Evolutionary conservation across 1,140 invertebrate species (phyloP).

Genomic region (Lamellibrachia luymesi): DNA sequence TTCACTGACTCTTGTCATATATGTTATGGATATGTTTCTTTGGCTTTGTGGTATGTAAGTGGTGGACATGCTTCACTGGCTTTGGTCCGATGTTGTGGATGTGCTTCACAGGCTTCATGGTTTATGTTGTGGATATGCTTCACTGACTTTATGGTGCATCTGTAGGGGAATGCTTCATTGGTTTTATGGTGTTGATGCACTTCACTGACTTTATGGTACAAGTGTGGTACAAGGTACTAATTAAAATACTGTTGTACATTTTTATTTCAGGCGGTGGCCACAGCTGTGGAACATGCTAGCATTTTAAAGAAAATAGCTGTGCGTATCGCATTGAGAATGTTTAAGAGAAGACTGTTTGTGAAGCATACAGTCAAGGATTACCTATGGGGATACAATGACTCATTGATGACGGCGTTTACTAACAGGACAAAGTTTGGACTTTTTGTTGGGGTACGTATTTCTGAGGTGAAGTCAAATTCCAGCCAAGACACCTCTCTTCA

Average conservation of each 20-base stretch:
- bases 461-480: neutral
- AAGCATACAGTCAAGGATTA: conserved; percentile 34
- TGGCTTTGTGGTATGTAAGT: too few species aligned
- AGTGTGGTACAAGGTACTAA: too few species aligned
- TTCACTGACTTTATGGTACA: too few species aligned
- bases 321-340: conserved; percentile 21
- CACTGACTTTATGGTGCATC: too few species aligned
- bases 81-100: too few species aligned
- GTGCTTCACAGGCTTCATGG: too few species aligned
- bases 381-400: conserved; percentile 45
- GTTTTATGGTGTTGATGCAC: too few species aligned
- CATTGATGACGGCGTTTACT: conserved; percentile 31
- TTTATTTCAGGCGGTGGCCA: conserved; percentile 38
- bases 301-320: conserved; percentile 29
- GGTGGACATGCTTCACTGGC: too few species aligned
- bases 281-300: conserved; percentile 32
- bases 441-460: conserved; percentile 18
- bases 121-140: too few species aligned
- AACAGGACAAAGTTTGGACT: conserved; percentile 29
- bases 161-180: too few species aligned
- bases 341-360: conserved; percentile 34
- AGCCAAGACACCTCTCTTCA: neutral
- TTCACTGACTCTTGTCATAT: too few species aligned
- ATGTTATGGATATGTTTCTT: too few species aligned
- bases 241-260: neutral